Conservation (phyloP, 2,113 vertebrate genomes). For the Halcyon senegalensis region DNA sequence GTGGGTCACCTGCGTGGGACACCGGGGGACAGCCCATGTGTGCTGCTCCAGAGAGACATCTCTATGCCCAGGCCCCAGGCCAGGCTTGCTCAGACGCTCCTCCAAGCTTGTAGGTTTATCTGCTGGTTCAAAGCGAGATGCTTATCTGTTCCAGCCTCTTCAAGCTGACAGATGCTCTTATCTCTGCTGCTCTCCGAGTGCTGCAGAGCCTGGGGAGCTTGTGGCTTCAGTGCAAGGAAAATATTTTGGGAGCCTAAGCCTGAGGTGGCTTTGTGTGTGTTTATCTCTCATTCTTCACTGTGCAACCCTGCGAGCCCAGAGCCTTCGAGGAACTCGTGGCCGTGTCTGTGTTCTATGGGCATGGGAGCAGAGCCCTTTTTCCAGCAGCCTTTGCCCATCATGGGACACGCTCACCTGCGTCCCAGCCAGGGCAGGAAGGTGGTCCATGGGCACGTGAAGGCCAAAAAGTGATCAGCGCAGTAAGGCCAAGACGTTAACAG, state of each 20-base stretch:
- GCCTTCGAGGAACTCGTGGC: fast-evolving
- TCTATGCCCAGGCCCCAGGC: fast-evolving
- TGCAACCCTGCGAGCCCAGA: not conserved
- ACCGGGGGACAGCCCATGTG: not conserved
- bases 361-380: not conserved
- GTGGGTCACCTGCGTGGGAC: fast-evolving
- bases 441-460: not conserved
- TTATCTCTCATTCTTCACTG: fast-evolving
- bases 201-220: not conserved
- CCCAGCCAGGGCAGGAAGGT: not conserved
- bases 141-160: constrained; percentile 27
- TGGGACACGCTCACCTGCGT: fast-evolving
- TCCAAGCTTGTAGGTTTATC: not conserved
- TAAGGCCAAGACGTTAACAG: not conserved
- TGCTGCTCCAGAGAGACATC: not conserved
- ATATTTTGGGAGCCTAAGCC: not conserved
- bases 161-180: constrained; percentile 25
- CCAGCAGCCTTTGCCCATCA: not conserved
- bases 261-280: not conserved
- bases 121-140: not conserved
- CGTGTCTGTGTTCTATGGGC: not conserved
- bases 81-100: not conserved
- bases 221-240: not conserved
- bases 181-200: not conserved
- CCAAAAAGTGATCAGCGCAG: fast-evolving